Evolutionary conservation across 2,888 invertebrate species (phyloP), one percentile per base, ranked within the genome.

Genomic region (Tortricodes alternella): DNA sequence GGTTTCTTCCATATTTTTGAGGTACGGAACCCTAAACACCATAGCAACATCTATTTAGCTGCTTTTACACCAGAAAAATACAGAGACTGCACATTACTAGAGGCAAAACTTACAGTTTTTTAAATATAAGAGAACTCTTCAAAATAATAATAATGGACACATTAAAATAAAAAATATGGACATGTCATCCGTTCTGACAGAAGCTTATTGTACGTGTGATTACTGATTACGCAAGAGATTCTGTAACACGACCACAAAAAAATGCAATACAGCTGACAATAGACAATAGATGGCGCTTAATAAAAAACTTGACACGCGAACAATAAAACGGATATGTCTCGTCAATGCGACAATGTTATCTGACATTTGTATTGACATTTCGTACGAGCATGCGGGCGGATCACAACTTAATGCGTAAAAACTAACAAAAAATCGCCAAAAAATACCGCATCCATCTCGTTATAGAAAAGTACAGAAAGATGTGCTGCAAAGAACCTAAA

Each of bases 361-460:
- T 75, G 80, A 78, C 81, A 68, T 69, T 49, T 56, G 57, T 64
- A 70, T 68, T 81, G 78, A 81, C 73, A 50, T 56, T 50, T 56
- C 18, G 37, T 46, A 38, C 18, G 13, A 41, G 39, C 24, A 34
- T 41, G 48, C 48, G 43, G 56, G 49, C 27, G 56, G 56, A 56
- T 56, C 35, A 46, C 9, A 15, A 5, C 43, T 43, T 43, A 43
- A 15, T 15, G 23, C 9, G 15, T 41, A 19, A 21, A 53, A 46
- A 44, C 29, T 35, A 9, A 18, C 18, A n/a, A 2, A 18, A 37
- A 37, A 37, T n/a, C n/a, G n/a, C n/a, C n/a, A n/a, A n/a, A n/a
- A n/a, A n/a, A n/a, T n/a, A n/a, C n/a, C n/a, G n/a, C n/a, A n/a
- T n/a, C n/a, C n/a, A n/a, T n/a, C n/a, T n/a, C n/a, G n/a, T n/a